Conservation (phyloP, 2,797 vertebrate species). For the Emydoidea blandingii region DNA sequence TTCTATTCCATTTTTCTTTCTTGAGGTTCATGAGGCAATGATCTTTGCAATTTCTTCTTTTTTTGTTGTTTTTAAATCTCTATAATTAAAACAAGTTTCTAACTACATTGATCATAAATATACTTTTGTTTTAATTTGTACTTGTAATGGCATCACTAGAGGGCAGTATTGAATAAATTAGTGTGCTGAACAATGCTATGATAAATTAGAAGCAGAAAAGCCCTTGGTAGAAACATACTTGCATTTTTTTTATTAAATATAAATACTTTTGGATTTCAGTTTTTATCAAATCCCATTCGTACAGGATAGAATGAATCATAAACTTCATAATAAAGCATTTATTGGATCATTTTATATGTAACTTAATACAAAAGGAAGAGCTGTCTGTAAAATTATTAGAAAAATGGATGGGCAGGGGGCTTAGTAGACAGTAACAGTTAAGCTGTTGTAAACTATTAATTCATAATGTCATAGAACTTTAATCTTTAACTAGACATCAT, state of each 20-base stretch:
- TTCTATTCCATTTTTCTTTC: slow-evolving; percentile 17
- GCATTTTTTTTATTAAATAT: neutral
- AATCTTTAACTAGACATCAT: neutral
- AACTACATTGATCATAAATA: slow-evolving; percentile 33
- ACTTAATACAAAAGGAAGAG: slow-evolving; percentile 2
- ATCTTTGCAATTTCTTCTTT: neutral
- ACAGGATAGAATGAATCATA: neutral
- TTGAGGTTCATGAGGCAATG: neutral
- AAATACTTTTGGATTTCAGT: slow-evolving; percentile 23
- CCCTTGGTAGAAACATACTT: slow-evolving; percentile 1
- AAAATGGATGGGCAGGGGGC: neutral
- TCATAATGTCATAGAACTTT: neutral
- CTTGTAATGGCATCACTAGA: slow-evolving; percentile 69
- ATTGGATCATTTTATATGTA: neutral
- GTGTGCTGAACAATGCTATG: neutral
- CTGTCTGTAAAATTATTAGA: neutral
- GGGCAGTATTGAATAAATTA: slow-evolving; percentile 72
- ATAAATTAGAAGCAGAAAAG: slow-evolving; percentile 18
- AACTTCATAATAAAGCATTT: neutral
- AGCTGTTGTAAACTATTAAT: neutral
- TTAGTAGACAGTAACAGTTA: slow-evolving; percentile 18
- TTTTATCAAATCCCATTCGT: neutral
- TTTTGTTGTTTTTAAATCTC: neutral
- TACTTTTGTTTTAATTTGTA: slow-evolving; percentile 41
- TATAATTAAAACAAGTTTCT: slow-evolving; percentile 11